Base-by-base conservation (phyloP, 2,797 vertebrate species). In the Gallinago nigripennis region DNA sequence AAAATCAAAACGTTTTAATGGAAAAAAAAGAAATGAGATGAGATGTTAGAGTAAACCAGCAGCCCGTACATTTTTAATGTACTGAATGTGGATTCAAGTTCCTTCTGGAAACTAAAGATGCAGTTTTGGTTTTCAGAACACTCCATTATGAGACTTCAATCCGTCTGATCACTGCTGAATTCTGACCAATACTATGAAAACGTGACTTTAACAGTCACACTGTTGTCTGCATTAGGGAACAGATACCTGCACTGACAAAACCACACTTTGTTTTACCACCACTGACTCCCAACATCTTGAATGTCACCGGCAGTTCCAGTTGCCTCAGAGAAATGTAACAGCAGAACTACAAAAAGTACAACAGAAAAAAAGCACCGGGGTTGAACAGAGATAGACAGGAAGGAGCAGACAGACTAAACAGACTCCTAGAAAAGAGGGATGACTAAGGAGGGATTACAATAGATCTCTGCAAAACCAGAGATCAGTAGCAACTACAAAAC, bases 1-100 rank as follows among this genome's bases (percentile, higher is more conserved):
- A 94, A 94, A 93, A 84, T 78, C n/a, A 24, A 84, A 92, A 69
- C 2, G 4, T 68, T 92, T 92, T 77, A 93, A 77, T 45, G 45
- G 83, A 53, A 90, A 95, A 94, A 88, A 94, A 46, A 46, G 45
- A 46, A 46, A 46, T 46, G 83, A 86, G 88, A 75, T 56, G 7
- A 88, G 81, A 86, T 70, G 81, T 86, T 66, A 37, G 39, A 48
- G 60, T 43, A 88, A 92, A 58, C 11, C 60, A 68, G 24, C 11
- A 9, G 21, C 71, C 63, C 12, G 46, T 53, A 65, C 12, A 5
- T 60, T 93, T 86, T 73, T 69, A 45, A 77, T 6, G 19, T 23
- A 37, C 4, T 66, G 39, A 72, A 46, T 0, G 2, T 27, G 39
- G 39, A 64, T 73, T 90, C 37, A 45, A 16, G 16, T 80, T 94